Base-by-base conservation (phyloP, 2,888 invertebrate genomes). In the Pseudococcus longispinus region DNA sequence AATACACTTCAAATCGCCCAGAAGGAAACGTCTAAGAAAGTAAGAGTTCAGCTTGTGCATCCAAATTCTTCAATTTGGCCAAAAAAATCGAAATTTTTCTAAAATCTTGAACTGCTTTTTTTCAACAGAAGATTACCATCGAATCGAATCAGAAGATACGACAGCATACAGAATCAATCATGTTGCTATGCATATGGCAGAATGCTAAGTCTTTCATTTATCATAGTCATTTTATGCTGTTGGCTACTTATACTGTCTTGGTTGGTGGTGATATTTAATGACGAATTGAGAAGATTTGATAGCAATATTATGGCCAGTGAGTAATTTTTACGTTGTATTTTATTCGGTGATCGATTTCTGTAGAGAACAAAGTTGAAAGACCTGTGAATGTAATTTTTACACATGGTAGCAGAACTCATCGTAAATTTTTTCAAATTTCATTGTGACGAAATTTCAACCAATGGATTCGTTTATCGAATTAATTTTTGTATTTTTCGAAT, bases 221-320 rank as follows among this genome's bases (percentile, higher is more conserved):
- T 87, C 55, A 55, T 85, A 85, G 55, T 85, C 13, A 65, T 85
- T 26, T 85, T 87, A 42, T 85, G 84, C 42, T 87, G 87, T 85
- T 87, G 87, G 87, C 46, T 87, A 23, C 37, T 87, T 46, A 83
- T 85, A 60, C 70, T 87, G 23, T 84, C 87, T 23, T 87, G 87
- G 87, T 37, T 87, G 74, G 82, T 87, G n/a, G 82, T 87, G 2
- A 60, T 87, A 20, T 85, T 87, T n/a, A 85, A 87, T 20, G 82
- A 74, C 55, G 87, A 87, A 85, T 65, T 87, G 32, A 87, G 84
- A 37, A 85, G 83, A 85, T 70, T 80, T 15, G 87, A 87, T 85
- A 60, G 65, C 15, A 44, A 82, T 89, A 88, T 93, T 91, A 89
- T 92, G 92, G 88, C 94, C 93, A 89, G 94, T 95, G 13, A 95